Conservation (phyloP, 2,797 vertebrate genomes). For the Phoebastria nigripes region DNA sequence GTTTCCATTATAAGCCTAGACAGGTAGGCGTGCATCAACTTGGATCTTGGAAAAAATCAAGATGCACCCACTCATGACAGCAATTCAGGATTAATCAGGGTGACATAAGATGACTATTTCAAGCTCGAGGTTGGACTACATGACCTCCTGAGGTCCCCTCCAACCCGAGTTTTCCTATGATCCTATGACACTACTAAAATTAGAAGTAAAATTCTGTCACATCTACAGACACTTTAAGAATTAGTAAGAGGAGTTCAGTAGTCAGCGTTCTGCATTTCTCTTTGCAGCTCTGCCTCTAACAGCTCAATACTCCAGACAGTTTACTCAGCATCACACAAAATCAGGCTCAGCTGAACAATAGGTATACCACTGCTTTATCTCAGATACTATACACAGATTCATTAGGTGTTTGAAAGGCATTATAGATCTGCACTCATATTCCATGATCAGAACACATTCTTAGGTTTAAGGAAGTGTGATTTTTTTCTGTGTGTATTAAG, state of each 20-base stretch:
- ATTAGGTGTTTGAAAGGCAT: not conserved
- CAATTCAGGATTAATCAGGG: not conserved
- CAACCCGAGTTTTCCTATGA: not conserved
- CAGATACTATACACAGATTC: no score
- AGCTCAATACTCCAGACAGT: not conserved
- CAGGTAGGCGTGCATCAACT: not conserved
- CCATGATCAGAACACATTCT: not conserved
- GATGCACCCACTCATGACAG: not conserved
- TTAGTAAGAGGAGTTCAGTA: not conserved
- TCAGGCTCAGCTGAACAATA: not conserved
- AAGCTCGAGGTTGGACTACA: not conserved
- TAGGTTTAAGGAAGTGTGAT: rapidly evolving
- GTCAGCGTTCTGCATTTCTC: not conserved
- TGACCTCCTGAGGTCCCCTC: not conserved
- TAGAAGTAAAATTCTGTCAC: not conserved
- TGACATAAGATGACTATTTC: not conserved
- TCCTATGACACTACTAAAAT: not conserved
- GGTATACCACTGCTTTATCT: not conserved
- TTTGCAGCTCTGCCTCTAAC: not conserved
- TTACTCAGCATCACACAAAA: not conserved
- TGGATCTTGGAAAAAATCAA: not conserved
- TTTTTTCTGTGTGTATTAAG: not conserved
- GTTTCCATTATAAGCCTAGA: not conserved
- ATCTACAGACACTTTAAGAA: not conserved
- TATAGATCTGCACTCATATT: not conserved